Conservation (phyloP, 1,140 invertebrate genomes). For the Olivierus martensii region DNA sequence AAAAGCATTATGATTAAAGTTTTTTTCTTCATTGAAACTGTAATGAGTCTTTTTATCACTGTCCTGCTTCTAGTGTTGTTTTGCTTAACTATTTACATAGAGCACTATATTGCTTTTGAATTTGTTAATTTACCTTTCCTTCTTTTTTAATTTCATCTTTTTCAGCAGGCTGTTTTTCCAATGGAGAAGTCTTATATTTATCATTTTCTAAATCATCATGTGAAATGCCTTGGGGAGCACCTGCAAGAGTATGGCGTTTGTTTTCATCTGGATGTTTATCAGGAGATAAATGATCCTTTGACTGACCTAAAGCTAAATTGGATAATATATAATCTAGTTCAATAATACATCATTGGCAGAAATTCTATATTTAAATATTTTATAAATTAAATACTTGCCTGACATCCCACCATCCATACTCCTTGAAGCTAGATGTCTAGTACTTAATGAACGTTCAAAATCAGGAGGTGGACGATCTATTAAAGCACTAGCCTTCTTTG, state of each 20-base stretch:
- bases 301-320: slow-evolving; percentile 10
- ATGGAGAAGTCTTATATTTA: no score
- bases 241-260: slow-evolving; percentile 56
- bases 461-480: slow-evolving; percentile 73
- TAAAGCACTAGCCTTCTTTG: slow-evolving; percentile 52
- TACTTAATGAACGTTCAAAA: slow-evolving; percentile 74
- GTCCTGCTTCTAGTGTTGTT: no score
- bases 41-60: no score
- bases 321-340: no score
- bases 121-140: not conserved
- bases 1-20: no score
- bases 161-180: not conserved
- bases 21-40: no score
- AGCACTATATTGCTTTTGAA: no score
- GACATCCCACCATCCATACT: slow-evolving; percentile 63
- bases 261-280: slow-evolving; percentile 43
- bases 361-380: no score
- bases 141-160: not conserved
- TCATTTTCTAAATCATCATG: not conserved
- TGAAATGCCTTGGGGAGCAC: slow-evolving; percentile 6
- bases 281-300: slow-evolving; percentile 16
- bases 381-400: not conserved
- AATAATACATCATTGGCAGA: no score
- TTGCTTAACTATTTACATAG: no score
- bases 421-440: slow-evolving; percentile 53